Base-by-base conservation (phyloP, 2,888 invertebrate genomes). In the Eupithecia dodoneata region DNA sequence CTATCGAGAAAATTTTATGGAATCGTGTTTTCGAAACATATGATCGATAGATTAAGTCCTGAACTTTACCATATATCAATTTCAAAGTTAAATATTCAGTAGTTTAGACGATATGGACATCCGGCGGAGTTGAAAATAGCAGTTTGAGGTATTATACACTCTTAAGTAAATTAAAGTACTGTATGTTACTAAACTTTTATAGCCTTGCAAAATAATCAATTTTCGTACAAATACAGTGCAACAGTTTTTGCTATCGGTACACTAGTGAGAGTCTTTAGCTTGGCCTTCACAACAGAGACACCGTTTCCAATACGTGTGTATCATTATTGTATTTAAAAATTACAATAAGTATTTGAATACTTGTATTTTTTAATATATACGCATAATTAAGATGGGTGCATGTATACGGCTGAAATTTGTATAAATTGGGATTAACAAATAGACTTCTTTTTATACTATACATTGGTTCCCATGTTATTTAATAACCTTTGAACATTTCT, bases 201-300 rank as follows among this genome's bases (percentile, higher is more conserved):
- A 55, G n/a, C n/a, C n/a, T n/a, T 55, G 7, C 55, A 59, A 9
- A 59, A 59, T 59, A 59, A 59, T 9, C 3, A 52, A 55, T 55
- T 15, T 55, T 59, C 3, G 0, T 59, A 18, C 0, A n/a, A 70
- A 47, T 30, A 4, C n/a, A 70, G 13, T 18, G n/a, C 47, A 47
- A 45, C 10, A 2, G 30, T 78, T 85, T 83, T 80, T 87, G 83
- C 83, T n/a, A 52, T 80, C 85, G 6, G 73, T 88, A 86, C 81
- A 6, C n/a, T 52, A 83, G 87, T 84, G 84, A 87, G 85, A 86
- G 84, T 82, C 78, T 81, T 63, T 75, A 81, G 85, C 88, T 63
- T 75, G 82, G 85, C 88, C 85, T 87, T 87, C 83, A 77, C 73
- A 30, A 63, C 80, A 67, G 81, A 84, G 83, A 86, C 84, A 81